Evolutionary conservation across 2,888 invertebrate species (phyloP), one percentile per base, ranked within the genome.

Genomic region (Eupithecia centaureata): DNA sequence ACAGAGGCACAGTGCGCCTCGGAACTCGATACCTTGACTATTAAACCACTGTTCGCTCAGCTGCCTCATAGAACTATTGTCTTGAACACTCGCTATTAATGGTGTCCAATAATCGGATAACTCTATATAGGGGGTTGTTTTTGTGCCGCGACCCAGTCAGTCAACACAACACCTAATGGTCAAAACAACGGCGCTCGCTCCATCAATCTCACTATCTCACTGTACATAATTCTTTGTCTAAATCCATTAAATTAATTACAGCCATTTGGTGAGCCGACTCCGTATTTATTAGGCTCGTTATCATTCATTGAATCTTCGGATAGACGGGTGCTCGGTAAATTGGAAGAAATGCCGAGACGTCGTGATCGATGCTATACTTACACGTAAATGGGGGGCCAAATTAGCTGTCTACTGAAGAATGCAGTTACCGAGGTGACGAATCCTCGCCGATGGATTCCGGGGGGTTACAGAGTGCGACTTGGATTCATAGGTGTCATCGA

Each of bases 201-300:
- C 84, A 90, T 91, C 87, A 89, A 90, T 92, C 90, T 89, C 85
- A 90, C 91, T 92, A 92, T 92, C 91, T 91, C 87, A 85, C 84
- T 88, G 88, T 89, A 91, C 90, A 92, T 90, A 92, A 91, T 92
- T 92, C 92, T 91, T 92, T 92, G 92, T 92, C 90, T 91, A 90
- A 92, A 92, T 91, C 90, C 92, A 92, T 92, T 92, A 92, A 91
- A 92, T 92, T 92, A 92, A 93, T 92, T 92, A 92, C 90, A 82
- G 82, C 85, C 87, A 89, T 92, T 91, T 86, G 86, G 87, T 89
- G 90, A 88, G 90, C 86, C 89, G 90, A 87, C 86, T 88, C 81
- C 84, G 90, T 91, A 92, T 92, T 92, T 92, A 93, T 92, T 92
- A 92, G 88, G 84, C 88, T 91, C 92, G 91, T 92, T 93, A 93